Evolutionary conservation across 2,888 invertebrate genomes (phyloP).

Genomic region (Abrostola triplasia): DNA sequence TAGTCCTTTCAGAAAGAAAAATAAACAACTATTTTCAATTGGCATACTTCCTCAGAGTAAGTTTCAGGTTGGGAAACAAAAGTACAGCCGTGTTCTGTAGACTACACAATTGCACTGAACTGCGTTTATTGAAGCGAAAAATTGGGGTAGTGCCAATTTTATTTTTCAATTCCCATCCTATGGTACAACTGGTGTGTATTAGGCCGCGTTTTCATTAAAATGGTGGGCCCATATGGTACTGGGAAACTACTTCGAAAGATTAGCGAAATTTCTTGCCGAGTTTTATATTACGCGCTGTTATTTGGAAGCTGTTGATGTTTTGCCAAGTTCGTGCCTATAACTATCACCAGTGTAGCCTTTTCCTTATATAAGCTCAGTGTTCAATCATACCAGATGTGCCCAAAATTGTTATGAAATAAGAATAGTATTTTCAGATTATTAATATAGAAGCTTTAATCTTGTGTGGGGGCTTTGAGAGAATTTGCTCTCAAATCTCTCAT

Average conservation of each 20-base stretch:
- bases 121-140: constrained; percentile 80
- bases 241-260: constrained; percentile 43
- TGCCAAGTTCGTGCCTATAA: constrained; percentile 28
- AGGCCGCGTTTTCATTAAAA: constrained; percentile 55
- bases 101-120: constrained; percentile 71
- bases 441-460: too few species aligned
- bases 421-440: too few species aligned
- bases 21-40: constrained; percentile 74
- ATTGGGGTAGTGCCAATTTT: constrained; percentile 83
- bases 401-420: too few species aligned
- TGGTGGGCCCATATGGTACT: constrained; percentile 48
- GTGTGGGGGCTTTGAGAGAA: too few species aligned
- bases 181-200: constrained; percentile 51
- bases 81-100: constrained; percentile 56
- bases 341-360: not conserved
- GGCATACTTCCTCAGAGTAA: constrained; percentile 73
- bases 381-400: not conserved
- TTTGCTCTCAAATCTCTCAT: too few species aligned
- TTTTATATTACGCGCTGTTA: constrained; percentile 38
- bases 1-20: constrained; percentile 65
- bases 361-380: not conserved
- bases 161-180: constrained; percentile 74
- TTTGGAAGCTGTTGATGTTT: constrained; percentile 26
- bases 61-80: constrained; percentile 65
- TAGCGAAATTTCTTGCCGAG: constrained; percentile 46